Base-by-base conservation (phyloP, 2,113 vertebrate genomes). In the Nannobrachium achirus region DNA sequence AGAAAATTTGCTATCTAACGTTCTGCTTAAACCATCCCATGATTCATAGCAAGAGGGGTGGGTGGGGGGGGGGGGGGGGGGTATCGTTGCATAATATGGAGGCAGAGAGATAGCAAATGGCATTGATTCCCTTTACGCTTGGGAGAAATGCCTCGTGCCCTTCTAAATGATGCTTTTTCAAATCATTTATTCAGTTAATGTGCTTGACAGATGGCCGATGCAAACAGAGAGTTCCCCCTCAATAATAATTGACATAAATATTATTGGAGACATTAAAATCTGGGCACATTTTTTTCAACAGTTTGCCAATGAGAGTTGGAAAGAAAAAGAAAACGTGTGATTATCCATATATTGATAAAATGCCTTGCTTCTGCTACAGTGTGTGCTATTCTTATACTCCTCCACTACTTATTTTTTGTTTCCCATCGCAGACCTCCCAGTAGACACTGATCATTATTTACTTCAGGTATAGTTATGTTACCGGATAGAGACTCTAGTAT, bases 131-230 rank as follows among this genome's bases (percentile, higher is more conserved):
- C 15, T 76, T 71, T 48, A 20, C 68, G 61, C 73, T 76, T 16
- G 6, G 51, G 39, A 59, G 51, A 38, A 57, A 62, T 25, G 70
- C 50, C 33, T 61, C 45, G 56, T 40, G 57, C 11, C 50, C 58
- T 53, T 63, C 53, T 45, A 66, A 75, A 56, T 11, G 0, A 45
- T 46, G 20, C 33, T 63, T 74, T 64, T 69, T 16, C 13, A 48
- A 52, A 52, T 76, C 25, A 79, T 88, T 81, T 64, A 64, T 81
- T 49, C 64, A 6, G n/a, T 63, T 81, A 66, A 75, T 79, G 62
- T 56, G 40, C 55, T 16, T 33, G 15, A 25, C 56, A 71, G 56
- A 79, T 38, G 52, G 66, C 59, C 55, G 18, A 19, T 14, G 1
- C 33, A 66, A 20, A n/a, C 38, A 38, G 59, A 71, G 39, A 66